Evolutionary conservation across 2,113 vertebrate genomes (phyloP), one percentile per base, ranked within the genome.

Genomic region (Notothenia coriiceps): DNA sequence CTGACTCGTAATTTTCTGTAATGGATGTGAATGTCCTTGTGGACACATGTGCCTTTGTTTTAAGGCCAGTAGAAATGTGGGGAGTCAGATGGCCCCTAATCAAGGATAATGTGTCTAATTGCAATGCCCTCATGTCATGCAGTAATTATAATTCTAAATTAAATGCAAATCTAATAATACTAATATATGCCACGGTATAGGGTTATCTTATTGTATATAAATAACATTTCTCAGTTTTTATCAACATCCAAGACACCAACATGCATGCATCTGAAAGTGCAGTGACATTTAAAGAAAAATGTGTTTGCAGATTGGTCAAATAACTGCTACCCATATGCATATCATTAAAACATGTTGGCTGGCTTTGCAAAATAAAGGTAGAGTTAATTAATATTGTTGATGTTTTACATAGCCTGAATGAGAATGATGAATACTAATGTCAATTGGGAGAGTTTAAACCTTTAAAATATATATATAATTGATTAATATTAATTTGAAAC

Each of bases 1-100:
- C 76, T 77, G 84, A 57, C 79, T 88, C 67, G 62, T 83, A 77
- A 86, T 90, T 88, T 80, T 71, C 70, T 85, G 46, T 87, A 91
- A 88, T 81, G 66, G 73, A 75, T 90, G 68, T 68, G 74, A 75
- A 70, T 57, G 75, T 86, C 90, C 75, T 83, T 79, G 71, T 83
- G 79, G 82, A 88, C 72, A 71, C 4, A 69, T 3, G 44, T 35
- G 74, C 35, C 40, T 74, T 74, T 81, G 35, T 82, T 64, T 68
- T 57, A 71, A 61, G 12, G 47, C 49, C 40, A 33, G 20, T 10
- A 29, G 10, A 69, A 63, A 35, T 77, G 13, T 57, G 25, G 59
- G 59, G 63, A 82, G 71, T 83, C 63, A 82, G 77, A 80, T 78
- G 29, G 59, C 40, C 18, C 20, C 52, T 74, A 49, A 74, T 83